Evolutionary conservation across 2,888 invertebrate genomes (phyloP).

Genomic region (Drosophila setosimentum): DNA sequence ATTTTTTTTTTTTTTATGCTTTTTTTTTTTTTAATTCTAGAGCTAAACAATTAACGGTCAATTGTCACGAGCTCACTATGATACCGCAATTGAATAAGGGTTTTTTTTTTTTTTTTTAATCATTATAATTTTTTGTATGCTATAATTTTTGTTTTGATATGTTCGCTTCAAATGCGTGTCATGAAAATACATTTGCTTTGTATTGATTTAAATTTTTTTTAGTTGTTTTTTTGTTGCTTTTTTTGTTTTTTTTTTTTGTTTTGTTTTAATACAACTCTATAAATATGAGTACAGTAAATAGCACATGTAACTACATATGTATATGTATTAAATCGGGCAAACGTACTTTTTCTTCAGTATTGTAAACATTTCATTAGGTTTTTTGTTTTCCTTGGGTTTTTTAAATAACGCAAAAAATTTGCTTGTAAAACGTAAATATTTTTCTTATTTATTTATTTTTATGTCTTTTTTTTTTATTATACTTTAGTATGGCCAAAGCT

Average conservation of each 20-base stretch:
- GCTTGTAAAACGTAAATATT: conserved; percentile 58
- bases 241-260: conserved; percentile 21
- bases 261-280: conserved; percentile 58
- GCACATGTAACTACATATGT: conserved; percentile 55
- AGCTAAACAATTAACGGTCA: conserved; percentile 47
- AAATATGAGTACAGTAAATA: conserved; percentile 69
- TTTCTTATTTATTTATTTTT: conserved; percentile 22
- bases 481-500: conserved; percentile 84
- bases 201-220: conserved; percentile 33
- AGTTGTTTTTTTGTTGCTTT: conserved; percentile 6
- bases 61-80: conserved; percentile 43
- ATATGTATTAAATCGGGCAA: conserved; percentile 56
- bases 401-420: conserved; percentile 55
- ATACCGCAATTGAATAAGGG: conserved; percentile 37
- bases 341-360: conserved; percentile 26
- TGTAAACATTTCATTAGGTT: conserved; percentile 30
- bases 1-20: neutral
- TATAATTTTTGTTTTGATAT: conserved; percentile 66
- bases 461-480: conserved; percentile 42
- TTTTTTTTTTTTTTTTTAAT: conserved; percentile 7
- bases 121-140: conserved; percentile 19
- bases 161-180: conserved; percentile 76
- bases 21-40: conserved; percentile 13
- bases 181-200: conserved; percentile 73
- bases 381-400: conserved; percentile 13